phyloP scores from a whole-genome alignment of 2,113 vertebrate species.

The Bucco capensis region DNA sequence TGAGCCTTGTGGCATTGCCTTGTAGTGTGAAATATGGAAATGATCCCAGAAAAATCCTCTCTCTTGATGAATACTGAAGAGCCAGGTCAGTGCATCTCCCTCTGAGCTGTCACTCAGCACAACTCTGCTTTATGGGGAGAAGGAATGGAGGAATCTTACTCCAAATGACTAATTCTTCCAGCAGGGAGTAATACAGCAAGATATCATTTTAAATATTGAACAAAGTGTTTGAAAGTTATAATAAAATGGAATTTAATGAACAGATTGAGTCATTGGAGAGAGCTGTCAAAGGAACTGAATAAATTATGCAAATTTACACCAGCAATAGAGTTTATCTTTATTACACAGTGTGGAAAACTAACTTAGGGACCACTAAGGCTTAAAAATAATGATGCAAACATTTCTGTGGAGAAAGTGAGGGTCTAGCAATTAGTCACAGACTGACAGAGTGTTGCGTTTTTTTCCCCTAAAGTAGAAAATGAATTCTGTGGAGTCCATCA shows the following conservation, averaged over 20 bases:
- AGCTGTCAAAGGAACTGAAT: constrained; percentile 2
- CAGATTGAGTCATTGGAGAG: constrained; percentile 32
- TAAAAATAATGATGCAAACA: neutral
- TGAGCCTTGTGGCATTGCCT: neutral
- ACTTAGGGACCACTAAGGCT: neutral
- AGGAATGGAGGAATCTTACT: neutral
- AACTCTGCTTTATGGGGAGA: neutral
- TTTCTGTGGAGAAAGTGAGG: neutral
- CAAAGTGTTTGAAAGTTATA: constrained; percentile 24
- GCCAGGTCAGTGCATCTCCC: neutral
- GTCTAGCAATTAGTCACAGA: neutral
- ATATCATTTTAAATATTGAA: constrained; percentile 41
- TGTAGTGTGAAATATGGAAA: no score
- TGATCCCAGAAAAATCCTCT: no score
- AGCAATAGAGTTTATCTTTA: neutral
- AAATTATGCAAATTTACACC: constrained; percentile 1
- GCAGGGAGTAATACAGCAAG: neutral
- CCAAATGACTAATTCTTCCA: neutral
- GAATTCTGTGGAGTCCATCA: neutral
- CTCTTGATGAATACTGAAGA: no score
- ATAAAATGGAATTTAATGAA: constrained; percentile 33
- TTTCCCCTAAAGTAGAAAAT: neutral
- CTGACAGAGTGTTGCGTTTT: neutral
- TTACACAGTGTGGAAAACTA: neutral
- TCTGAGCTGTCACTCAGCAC: neutral